Percentiles rank a stretch among this genome's conserved stretches.
phyloP scores from a whole-genome alignment of 1,140 invertebrate species.

The Calliphora vicina region DNA sequence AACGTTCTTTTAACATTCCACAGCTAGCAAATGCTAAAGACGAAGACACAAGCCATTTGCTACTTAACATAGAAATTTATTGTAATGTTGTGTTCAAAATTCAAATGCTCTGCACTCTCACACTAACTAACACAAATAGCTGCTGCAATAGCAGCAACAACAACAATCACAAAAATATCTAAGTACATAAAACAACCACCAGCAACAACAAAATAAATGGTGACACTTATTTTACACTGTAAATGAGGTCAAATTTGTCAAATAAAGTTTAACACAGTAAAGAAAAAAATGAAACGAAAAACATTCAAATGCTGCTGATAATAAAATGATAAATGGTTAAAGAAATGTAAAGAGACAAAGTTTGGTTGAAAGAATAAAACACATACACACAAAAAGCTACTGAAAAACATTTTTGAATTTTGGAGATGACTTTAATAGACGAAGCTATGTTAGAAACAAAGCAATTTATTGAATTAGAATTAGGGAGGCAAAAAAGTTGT shows the following conservation, averaged over 20 bases:
- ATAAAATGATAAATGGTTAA: constrained; percentile 35
- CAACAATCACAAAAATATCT: background rate
- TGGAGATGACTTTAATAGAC: too few relatives aligned
- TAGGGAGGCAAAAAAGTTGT: too few relatives aligned
- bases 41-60: background rate
- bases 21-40: background rate
- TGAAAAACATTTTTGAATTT: too few relatives aligned
- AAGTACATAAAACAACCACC: background rate
- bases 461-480: too few relatives aligned
- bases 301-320: constrained; percentile 31
- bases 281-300: background rate
- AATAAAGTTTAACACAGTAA: constrained; percentile 20
- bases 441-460: too few relatives aligned
- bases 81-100: background rate
- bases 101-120: background rate
- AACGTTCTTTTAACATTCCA: background rate
- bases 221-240: constrained; percentile 25
- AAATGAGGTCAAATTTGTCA: constrained; percentile 35
- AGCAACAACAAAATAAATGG: background rate
- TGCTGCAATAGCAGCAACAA: background rate
- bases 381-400: too few relatives aligned
- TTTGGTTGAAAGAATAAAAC: background rate
- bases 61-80: constrained; percentile 15
- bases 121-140: background rate
- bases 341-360: constrained; percentile 1